Base-by-base conservation (phyloP, 2,888 invertebrate species). In the Luperina testacea region DNA sequence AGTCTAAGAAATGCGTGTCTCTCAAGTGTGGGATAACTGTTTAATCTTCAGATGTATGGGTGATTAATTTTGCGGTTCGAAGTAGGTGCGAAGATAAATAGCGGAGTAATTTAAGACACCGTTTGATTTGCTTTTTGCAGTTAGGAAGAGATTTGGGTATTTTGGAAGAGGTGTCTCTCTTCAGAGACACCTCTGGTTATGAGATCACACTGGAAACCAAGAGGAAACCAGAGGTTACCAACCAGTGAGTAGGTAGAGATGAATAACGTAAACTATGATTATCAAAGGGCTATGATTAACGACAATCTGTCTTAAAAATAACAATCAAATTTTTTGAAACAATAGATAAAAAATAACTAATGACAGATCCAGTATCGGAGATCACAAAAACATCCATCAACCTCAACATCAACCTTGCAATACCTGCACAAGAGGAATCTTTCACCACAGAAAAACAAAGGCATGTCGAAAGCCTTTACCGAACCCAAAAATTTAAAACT, bases 1-100 rank as follows among this genome's bases (percentile, higher is more conserved):
- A 38, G 53, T 75, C 81, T 77, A 48, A 42, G 72, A 77, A 53
- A 87, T 85, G 72, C 88, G 84, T 85, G 87, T 72, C n/a, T 51
- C 71, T 76, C n/a, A 48, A 48, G n/a, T 72, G 69, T 75, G 27
- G 77, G 63, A 65, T 84, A 87, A 87, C 87, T 78, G 80, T 82
- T 78, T 48, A 79, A 68, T 48, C 75, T 77, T 70, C 38, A 76
- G 61, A 64, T 70, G 79, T 65, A 78, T 75, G 74, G 42, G 51
- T 67, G 74, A 81, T 81, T 83, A 72, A 75, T 85, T 85, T 77
- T 72, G 74, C 72, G 53, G 81, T 77, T 72, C 32, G 45, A 77
- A 72, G 81, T 87, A 77, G 78, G 82, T 73, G 74, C 48, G 48
- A 53, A 65, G 63, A 63, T 89, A 72, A 89, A 70, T 81, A 77